These are phyloP conservation scores for Coilia nasus DNA, from an alignment of 2,797 vertebrate species.

Conservation along the genomic window DNA sequence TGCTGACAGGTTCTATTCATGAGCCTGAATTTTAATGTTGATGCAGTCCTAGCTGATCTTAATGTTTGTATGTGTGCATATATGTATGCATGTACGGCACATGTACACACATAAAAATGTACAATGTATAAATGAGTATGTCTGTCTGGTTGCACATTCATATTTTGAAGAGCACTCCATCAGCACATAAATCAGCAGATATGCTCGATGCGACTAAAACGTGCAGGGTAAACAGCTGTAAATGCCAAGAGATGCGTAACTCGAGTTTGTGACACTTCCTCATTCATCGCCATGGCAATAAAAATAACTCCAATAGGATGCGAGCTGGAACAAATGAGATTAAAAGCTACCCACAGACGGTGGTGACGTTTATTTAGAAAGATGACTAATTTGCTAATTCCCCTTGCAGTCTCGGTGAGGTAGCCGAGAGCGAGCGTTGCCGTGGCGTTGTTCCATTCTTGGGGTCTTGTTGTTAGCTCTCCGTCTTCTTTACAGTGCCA, in stretches of 20 bases:
- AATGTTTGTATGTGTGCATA: neutral
- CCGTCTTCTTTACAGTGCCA: conserved; percentile 28
- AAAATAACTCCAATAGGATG: conserved; percentile 46
- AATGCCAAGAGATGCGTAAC: conserved; percentile 6
- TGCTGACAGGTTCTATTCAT: neutral
- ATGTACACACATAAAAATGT: no score
- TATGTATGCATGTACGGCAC: neutral
- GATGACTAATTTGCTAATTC: conserved; percentile 54
- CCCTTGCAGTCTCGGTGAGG: conserved; percentile 24
- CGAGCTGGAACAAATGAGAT: conserved; percentile 45
- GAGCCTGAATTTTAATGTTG: neutral
- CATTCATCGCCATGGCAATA: conserved; percentile 42
- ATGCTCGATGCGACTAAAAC: neutral
- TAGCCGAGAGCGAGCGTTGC: neutral
- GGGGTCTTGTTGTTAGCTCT: neutral
- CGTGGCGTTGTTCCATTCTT: conserved; percentile 26
- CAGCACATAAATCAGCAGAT: neutral
- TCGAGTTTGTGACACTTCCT: conserved; percentile 35
- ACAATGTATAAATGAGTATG: no score
- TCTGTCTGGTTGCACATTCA: neutral
- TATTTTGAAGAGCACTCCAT: neutral
- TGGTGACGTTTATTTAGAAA: conserved; percentile 42
- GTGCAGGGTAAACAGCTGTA: neutral
- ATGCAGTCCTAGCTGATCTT: no score
- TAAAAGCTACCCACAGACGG: conserved; percentile 43